Base-by-base conservation (phyloP, 2,113 vertebrate genomes). In the Paraplagusia blochii region DNA sequence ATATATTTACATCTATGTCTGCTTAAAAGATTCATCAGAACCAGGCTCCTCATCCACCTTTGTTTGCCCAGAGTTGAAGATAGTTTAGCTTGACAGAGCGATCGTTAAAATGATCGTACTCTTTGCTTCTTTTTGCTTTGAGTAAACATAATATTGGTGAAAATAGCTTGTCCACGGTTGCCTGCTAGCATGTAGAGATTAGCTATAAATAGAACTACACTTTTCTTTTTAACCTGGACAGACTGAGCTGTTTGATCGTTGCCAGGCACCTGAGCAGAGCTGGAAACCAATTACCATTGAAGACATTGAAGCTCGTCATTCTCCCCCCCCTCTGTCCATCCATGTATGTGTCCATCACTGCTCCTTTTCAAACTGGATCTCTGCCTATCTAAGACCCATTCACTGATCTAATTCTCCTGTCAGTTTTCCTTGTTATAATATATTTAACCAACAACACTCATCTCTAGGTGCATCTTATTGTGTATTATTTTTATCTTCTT, bases 221-320 rank as follows among this genome's bases (percentile, higher is more conserved):
- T 70, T 82, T 71, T 56, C 76, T 69, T 70, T 76, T 69, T 72
- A 42, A 81, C 74, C 15, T 69, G 65, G 18, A 44, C 48, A 62
- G 19, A 39, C 63, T 57, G 58, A 66, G 44, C 42, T 39, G 22
- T 19, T n/a, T 52, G 54, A 71, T 72, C 12, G 86, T 90, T 91
- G 90, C 88, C 84, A 87, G 74, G 88, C 77, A 76, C 72, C 61
- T 72, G 60, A 58, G 63, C 7, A 85, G 72, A 79, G 74, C 61
- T 86, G 69, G 75, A 81, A 85, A 85, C 66, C 74, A 83, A 86
- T 89, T 84, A 85, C 76, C 10, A 53, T 44, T 63, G 58, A 60
- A 71, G 69, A 45, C 76, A 66, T 61, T n/a, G n/a, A n/a, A 56
- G 46, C 33, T 14, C 68, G 53, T 87, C 55, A 55, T 51, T 18